phyloP scores from a whole-genome alignment of 2,797 vertebrate genomes.

The Smutsia gigantea region DNA sequence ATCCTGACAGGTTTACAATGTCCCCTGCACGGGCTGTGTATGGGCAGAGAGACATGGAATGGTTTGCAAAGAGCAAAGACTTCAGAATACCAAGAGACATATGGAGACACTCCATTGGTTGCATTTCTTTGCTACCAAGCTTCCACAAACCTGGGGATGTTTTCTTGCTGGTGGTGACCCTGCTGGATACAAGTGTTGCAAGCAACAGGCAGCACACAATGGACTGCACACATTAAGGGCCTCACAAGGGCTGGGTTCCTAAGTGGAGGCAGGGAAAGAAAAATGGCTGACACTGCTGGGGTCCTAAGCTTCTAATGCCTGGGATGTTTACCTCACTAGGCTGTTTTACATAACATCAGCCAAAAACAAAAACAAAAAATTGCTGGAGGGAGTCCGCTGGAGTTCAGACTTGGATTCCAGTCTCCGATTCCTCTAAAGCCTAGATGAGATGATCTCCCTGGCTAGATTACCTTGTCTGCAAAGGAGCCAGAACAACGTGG shows the following conservation, averaged over 20 bases:
- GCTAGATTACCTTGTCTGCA: background rate
- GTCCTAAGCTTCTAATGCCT: background rate
- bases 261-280: background rate
- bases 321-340: slow-evolving; percentile 71
- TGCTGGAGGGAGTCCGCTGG: background rate
- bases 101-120: background rate
- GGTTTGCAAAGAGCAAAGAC: slow-evolving; percentile 33
- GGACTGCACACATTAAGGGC: slow-evolving; percentile 50
- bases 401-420: background rate
- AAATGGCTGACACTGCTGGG: slow-evolving; percentile 63
- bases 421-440: background rate
- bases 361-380: slow-evolving; percentile 47
- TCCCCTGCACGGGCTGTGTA: background rate
- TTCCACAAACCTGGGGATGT: background rate
- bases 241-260: background rate
- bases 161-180: background rate
- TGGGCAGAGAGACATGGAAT: background rate
- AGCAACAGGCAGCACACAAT: slow-evolving; percentile 28
- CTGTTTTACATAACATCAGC: slow-evolving; percentile 60
- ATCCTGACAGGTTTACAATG: background rate
- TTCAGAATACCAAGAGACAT: background rate
- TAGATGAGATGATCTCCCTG: background rate
- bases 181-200: background rate
- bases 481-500: background rate
- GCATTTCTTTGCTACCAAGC: background rate